These are phyloP conservation scores for Hippasteria phrygiana DNA, from an alignment of 53 echinoderm and acorn worm genomes.

Conservation along the genomic window DNA sequence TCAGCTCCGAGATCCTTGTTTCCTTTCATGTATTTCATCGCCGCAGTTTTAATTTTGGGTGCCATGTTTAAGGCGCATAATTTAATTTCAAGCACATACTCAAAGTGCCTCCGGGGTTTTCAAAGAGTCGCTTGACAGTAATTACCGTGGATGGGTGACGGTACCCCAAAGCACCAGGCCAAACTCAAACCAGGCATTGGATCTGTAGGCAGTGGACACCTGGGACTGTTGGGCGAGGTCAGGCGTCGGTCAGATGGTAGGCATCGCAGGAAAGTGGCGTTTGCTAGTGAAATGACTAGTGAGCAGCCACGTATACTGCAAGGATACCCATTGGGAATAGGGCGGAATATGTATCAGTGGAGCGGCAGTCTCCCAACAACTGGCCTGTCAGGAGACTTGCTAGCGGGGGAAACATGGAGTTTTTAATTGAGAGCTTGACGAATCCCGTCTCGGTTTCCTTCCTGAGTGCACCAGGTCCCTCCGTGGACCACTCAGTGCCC, in stretches of 20 bases:
- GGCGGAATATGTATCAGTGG: slow-evolving; percentile 46
- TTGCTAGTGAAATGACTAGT: slow-evolving; percentile 16
- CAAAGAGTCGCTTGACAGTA: slow-evolving; percentile 14
- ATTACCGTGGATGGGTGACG: slow-evolving; percentile 44
- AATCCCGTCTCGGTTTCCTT: slow-evolving; percentile 48
- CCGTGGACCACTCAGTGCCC: slow-evolving; percentile 22
- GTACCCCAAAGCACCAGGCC: slow-evolving; percentile 22
- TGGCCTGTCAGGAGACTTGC: slow-evolving; percentile 44
- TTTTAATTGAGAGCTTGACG: slow-evolving; percentile 63
- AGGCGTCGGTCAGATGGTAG: slow-evolving; percentile 18
- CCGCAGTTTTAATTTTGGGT: slow-evolving; percentile 14
- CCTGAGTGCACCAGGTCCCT: slow-evolving; percentile 30
- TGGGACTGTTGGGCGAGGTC: slow-evolving; percentile 47
- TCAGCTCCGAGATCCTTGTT: background rate
- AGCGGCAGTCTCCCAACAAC: slow-evolving; percentile 31
- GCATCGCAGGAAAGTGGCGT: slow-evolving; percentile 16
- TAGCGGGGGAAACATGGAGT: slow-evolving; percentile 43
- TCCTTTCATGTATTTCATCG: background rate
- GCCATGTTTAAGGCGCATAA: slow-evolving; percentile 21
- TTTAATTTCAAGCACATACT: slow-evolving; percentile 32
- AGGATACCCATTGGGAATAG: slow-evolving; percentile 33
- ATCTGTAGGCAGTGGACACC: background rate
- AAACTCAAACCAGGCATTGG: slow-evolving; percentile 48
- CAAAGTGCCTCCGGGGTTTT: slow-evolving; percentile 1
- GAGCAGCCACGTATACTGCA: background rate